Base-by-base conservation (phyloP, 2,888 invertebrate species). In the Drosophila maculinotata region DNA sequence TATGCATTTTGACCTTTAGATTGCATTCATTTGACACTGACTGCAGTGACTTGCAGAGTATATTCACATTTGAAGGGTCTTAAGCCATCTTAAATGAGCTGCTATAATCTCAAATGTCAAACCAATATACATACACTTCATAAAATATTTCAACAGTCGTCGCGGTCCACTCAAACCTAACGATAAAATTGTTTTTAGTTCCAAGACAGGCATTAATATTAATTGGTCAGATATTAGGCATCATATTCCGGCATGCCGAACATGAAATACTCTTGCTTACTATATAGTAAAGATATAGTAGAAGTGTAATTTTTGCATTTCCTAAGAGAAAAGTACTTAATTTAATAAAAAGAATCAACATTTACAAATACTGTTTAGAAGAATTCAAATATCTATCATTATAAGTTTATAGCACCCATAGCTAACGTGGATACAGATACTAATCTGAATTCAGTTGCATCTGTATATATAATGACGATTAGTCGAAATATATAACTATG, bases 21-120 rank as follows among this genome's bases (percentile, higher is more conserved):
- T 17, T 4, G 9, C 33, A 35, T 28, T 31, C n/a, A 31, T n/a
- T 42, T 23, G 30, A 30, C 51, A 3, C 14, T 0, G 8, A 15
- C n/a, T n/a, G n/a, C n/a, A n/a, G n/a, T n/a, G n/a, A 1, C 12
- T 1, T 17, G 9, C 6, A 36, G 20, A 26, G 12, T 28, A 51
- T 28, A 10, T 0, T 12, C 3, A n/a, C n/a, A 5, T n/a, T 38
- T 38, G 1, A n/a, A 12, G 42, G n/a, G n/a, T n/a, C n/a, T 9
- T 7, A 9, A 41, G 1, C 30, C 14, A 14, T 5, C 12, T 41
- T 23, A 41, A 51, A 30, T n/a, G 20, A 30, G n/a, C n/a, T 14
- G 10, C 51, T 14, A 25, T 25, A 33, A 44, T 53, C 26, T 54
- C 7, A 31, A 51, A 57, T 57, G 31, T 54, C 45, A 45, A 54